Base-by-base conservation (phyloP, 2,888 invertebrate species). In the Rotaria sp. region DNA sequence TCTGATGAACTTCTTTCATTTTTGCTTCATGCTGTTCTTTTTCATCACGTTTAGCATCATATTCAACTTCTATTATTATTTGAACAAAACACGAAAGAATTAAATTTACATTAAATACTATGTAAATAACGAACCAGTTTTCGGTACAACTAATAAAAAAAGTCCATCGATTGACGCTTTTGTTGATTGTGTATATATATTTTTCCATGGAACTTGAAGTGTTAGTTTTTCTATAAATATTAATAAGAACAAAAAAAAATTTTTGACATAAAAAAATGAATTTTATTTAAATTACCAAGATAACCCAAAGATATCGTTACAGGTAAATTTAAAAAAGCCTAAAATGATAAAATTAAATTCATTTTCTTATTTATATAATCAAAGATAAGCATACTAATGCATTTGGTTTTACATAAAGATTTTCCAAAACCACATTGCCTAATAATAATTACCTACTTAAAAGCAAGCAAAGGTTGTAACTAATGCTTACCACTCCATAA, bases 121-220 rank as follows among this genome's bases (percentile, higher is more conserved):
- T 35, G 7, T n/a, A 21, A 13, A 50, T 8, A 50, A n/a, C 80
- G 2, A 45, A 88, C 91, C 90, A 84, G 89, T 88, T 89, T 95
- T 94, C n/a, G 98, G 97, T 86, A 95, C 94, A 67, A 95, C 94
- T 57, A 99, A 93, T 87, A 97, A 92, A 91, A 95, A 96, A 84
- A 99, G 92, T 87, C 96, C 94, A 91, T 98, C 96, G 87, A 99
- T 93, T 86, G 94, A 93, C 30, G 95, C 96, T 89, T 96, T 94
- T 85, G 97, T 96, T 30, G 97, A 95, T 75, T 96, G 94, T 85
- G 95, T 95, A 92, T 98, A 99, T 86, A 99, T 92, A 92, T 96
- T 96, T 91, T 96, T 96, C 96, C 98, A 99, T 88, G 99, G 99
- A 91, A 99, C 97, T 93, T 97, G 96, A 88, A 98, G 92, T 15